phyloP scores from a whole-genome alignment of 2,113 vertebrate species.

The Nyctereutes procyonoides region DNA sequence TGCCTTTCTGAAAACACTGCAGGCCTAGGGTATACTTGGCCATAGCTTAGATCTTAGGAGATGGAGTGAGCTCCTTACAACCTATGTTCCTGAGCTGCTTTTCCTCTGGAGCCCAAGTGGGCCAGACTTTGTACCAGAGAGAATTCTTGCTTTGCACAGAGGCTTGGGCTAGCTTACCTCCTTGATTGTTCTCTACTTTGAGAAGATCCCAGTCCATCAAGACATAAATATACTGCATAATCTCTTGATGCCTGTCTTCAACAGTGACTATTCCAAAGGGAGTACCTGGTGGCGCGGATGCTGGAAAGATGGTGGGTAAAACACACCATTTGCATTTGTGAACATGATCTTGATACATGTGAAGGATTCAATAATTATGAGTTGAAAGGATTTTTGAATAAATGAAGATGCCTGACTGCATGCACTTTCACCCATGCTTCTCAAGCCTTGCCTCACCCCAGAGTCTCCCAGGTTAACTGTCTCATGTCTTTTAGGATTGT shows the following conservation, averaged over 20 bases:
- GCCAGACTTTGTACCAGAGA: neutral
- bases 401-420: accelerated
- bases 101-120: accelerated
- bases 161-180: neutral
- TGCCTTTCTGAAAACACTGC: accelerated
- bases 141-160: neutral
- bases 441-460: accelerated
- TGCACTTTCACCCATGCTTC: accelerated
- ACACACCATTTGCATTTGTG: accelerated
- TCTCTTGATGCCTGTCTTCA: neutral
- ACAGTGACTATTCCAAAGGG: neutral
- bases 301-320: neutral
- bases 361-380: neutral
- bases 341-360: neutral
- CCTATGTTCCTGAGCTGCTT: neutral
- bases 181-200: neutral
- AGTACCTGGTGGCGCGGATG: neutral
- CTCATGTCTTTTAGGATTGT: neutral
- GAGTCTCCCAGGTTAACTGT: accelerated
- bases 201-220: neutral
- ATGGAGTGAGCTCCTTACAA: neutral
- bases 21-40: neutral
- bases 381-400: neutral
- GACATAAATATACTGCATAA: too few species aligned
- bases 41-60: accelerated